A percentile compares a stretch with the other conserved stretches of the same genome.
Conservation (phyloP, 1,140 invertebrate species). For the Ctenoplectra terminalis region DNA sequence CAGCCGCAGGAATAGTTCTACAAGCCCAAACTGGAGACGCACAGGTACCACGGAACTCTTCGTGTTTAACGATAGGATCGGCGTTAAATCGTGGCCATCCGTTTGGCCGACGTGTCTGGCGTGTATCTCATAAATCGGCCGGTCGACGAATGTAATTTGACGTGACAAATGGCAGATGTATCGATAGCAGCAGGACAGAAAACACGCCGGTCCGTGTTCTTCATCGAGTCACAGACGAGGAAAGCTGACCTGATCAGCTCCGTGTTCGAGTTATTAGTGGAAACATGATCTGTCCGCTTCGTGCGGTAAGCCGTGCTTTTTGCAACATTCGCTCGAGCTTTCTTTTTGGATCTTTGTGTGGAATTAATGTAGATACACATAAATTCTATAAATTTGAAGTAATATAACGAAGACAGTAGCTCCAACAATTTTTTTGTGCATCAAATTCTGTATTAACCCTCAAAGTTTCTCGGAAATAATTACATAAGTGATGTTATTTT, state of each 20-base stretch:
- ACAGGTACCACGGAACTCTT: constrained; percentile 53
- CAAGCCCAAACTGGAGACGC: constrained; percentile 1
- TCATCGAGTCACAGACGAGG: not conserved
- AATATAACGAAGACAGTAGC: too few species aligned
- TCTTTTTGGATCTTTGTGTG: too few species aligned
- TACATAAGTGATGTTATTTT: too few species aligned
- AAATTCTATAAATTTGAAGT: too few species aligned
- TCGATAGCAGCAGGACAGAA: constrained; percentile 67
- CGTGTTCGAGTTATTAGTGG: constrained; percentile 25
- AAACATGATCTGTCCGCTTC: constrained; percentile 10
- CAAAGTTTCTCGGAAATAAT: too few species aligned
- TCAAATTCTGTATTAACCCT: too few species aligned
- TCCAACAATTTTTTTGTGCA: too few species aligned
- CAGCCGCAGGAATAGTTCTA: not conserved
- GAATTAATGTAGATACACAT: too few species aligned
- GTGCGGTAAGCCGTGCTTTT: not conserved
- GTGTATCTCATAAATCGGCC: constrained; percentile 66
- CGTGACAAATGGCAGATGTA: constrained; percentile 81
- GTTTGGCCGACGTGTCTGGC: constrained; percentile 58
- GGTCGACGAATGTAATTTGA: constrained; percentile 77
- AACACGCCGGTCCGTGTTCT: constrained; percentile 29
- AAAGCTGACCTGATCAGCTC: constrained; percentile 10
- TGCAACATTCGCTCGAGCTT: not conserved
- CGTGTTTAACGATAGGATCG: constrained; percentile 49
- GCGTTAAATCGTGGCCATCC: constrained; percentile 64